Evolutionary conservation across 2,888 invertebrate genomes (phyloP).

Genomic region (Thelaira solivaga): DNA sequence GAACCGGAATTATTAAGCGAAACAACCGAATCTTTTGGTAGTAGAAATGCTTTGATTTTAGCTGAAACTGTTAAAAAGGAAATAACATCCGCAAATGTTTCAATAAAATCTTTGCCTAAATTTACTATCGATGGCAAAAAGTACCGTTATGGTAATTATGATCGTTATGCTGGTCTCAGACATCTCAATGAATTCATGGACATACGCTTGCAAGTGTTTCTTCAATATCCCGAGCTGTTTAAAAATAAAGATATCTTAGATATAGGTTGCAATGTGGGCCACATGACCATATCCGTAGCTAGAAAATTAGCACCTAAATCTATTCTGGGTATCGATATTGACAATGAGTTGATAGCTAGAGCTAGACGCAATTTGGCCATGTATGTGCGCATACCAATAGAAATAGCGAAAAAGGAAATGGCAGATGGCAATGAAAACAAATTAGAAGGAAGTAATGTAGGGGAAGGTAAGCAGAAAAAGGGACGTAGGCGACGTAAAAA

Average conservation of each 20-base stretch:
- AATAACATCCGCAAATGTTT: conserved; percentile 25
- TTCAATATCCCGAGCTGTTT: conserved; percentile 88
- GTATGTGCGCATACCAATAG: conserved; percentile 73
- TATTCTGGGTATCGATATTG: conserved; percentile 96
- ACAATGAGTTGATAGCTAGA: conserved; percentile 86
- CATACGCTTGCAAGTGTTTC: conserved; percentile 88
- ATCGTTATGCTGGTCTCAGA: conserved; percentile 96
- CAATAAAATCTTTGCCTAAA: conserved; percentile 67
- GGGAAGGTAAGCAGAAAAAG: conserved; percentile 16
- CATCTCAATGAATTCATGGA: conserved; percentile 90
- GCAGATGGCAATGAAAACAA: neutral
- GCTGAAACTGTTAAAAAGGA: conserved; percentile 52
- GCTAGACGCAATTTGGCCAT: conserved; percentile 76
- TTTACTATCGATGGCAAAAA: conserved; percentile 87
- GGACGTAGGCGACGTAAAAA: conserved; percentile 35
- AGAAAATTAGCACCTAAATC: conserved; percentile 89
- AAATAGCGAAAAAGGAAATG: conserved; percentile 41
- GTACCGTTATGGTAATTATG: conserved; percentile 97
- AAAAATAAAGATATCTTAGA: conserved; percentile 94
- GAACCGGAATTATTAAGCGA: conserved; percentile 60
- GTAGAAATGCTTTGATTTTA: conserved; percentile 47
- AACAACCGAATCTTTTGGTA: conserved; percentile 20
- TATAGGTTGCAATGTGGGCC: conserved; percentile 98
- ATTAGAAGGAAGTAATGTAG: conserved; percentile 26
- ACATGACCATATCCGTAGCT: conserved; percentile 93